Evolutionary conservation across 2,113 vertebrate species (phyloP).

Genomic region (Candoia aspera): DNA sequence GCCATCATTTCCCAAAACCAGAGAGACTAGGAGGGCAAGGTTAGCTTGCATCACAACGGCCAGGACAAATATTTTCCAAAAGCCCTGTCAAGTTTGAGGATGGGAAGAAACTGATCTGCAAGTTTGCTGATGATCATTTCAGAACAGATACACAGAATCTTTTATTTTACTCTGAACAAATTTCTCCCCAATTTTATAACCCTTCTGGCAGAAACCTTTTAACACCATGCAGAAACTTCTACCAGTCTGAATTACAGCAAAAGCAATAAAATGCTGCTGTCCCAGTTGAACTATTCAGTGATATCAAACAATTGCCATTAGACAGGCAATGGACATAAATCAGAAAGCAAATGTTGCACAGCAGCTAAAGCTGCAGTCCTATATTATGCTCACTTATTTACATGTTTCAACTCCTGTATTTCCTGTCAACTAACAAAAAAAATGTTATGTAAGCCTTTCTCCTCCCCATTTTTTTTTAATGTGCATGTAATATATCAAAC

Average conservation of each 20-base stretch:
- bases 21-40: background rate
- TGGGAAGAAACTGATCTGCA: constrained; percentile 26
- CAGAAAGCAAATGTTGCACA: background rate
- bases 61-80: constrained; percentile 33
- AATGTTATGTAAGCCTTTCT: background rate
- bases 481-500: background rate
- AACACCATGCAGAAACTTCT: background rate
- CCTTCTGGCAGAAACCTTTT: background rate
- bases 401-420: background rate
- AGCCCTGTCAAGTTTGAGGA: background rate
- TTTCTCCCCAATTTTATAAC: background rate
- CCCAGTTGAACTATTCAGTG: background rate
- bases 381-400: background rate
- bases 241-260: background rate
- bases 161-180: constrained; percentile 9
- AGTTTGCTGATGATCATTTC: constrained; percentile 42
- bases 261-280: background rate
- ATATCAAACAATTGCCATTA: background rate
- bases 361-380: background rate
- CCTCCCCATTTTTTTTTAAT: background rate
- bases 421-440: background rate
- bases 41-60: background rate
- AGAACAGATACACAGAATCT: constrained; percentile 7
- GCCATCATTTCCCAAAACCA: constrained; percentile 20
- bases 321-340: background rate